Conservation (phyloP, 2,113 vertebrate species). For the Erythrolamprus reginae region DNA sequence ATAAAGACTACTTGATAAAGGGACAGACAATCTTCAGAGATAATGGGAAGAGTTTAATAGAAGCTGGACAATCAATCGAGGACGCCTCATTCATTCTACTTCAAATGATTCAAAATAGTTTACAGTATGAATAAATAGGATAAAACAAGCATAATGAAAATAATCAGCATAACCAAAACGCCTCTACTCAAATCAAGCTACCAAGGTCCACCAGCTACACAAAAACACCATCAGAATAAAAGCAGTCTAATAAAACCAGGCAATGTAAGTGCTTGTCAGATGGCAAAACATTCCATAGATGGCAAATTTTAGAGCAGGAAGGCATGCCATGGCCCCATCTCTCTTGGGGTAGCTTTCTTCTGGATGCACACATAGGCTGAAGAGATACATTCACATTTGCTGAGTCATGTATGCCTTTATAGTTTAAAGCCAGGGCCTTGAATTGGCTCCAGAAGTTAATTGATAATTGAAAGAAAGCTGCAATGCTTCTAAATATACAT, state of each 20-base stretch:
- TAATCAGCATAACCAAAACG: background rate
- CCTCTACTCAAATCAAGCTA: background rate
- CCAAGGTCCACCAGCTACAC: background rate
- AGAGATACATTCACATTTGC: background rate
- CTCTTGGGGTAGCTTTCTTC: background rate
- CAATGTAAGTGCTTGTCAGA: background rate
- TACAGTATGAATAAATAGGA: background rate
- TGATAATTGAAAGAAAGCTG: background rate
- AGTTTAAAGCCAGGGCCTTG: background rate
- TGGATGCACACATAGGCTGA: background rate
- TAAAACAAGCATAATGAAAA: background rate
- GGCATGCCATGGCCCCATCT: background rate
- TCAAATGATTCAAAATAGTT: background rate
- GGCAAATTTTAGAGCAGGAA: background rate
- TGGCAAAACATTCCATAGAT: background rate
- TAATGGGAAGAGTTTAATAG: background rate
- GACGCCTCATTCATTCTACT: background rate
- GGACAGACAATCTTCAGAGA: background rate
- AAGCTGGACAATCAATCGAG: background rate
- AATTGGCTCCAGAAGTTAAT: background rate
- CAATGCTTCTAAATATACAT: background rate
- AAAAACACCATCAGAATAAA: background rate
- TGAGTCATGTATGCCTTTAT: background rate
- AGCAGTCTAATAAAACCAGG: background rate
- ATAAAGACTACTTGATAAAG: background rate